Conservation (phyloP, 2,797 vertebrate species). For the Cynodonichthys magdalenae region DNA sequence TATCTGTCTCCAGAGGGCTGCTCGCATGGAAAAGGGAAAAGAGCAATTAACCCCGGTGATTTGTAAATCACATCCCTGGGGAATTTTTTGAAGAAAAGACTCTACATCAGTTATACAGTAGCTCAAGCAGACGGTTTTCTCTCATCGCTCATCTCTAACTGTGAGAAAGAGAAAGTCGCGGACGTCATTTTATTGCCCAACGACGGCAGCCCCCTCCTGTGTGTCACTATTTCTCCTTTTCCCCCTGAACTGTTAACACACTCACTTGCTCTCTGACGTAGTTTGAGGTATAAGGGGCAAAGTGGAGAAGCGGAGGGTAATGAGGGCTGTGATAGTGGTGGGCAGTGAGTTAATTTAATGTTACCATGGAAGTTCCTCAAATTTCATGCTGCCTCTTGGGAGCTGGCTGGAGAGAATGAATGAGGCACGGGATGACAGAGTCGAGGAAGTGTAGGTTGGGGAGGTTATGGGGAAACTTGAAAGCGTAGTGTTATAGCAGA, state of each 20-base stretch:
- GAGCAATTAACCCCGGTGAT: slow-evolving; percentile 68
- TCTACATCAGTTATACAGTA: neutral
- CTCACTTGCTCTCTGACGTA: slow-evolving; percentile 82
- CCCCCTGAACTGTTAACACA: slow-evolving; percentile 68
- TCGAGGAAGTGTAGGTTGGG: slow-evolving; percentile 37
- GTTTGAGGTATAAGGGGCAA: slow-evolving; percentile 46
- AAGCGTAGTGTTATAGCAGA: slow-evolving; percentile 69
- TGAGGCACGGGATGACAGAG: slow-evolving; percentile 43
- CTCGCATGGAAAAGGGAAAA: slow-evolving; percentile 66
- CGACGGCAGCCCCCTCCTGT: slow-evolving; percentile 67
- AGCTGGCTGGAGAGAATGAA: slow-evolving; percentile 40
- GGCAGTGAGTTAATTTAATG: slow-evolving; percentile 38
- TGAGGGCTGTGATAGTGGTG: slow-evolving; percentile 11
- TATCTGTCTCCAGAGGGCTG: slow-evolving; percentile 58
- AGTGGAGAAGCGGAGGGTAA: slow-evolving; percentile 17
- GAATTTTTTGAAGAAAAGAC: slow-evolving; percentile 43
- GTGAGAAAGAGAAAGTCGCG: slow-evolving; percentile 64
- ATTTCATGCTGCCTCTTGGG: slow-evolving; percentile 45
- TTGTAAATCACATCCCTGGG: slow-evolving; percentile 60
- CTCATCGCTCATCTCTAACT: slow-evolving; percentile 49
- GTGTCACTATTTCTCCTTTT: slow-evolving; percentile 71
- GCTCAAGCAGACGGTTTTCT: slow-evolving; percentile 19
- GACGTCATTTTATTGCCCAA: slow-evolving; percentile 82
- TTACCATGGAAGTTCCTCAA: slow-evolving; percentile 60
- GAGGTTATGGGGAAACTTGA: slow-evolving; percentile 64